phyloP scores from a whole-genome alignment of 2,113 vertebrate species.

The Chelonoidis abingdonii region DNA sequence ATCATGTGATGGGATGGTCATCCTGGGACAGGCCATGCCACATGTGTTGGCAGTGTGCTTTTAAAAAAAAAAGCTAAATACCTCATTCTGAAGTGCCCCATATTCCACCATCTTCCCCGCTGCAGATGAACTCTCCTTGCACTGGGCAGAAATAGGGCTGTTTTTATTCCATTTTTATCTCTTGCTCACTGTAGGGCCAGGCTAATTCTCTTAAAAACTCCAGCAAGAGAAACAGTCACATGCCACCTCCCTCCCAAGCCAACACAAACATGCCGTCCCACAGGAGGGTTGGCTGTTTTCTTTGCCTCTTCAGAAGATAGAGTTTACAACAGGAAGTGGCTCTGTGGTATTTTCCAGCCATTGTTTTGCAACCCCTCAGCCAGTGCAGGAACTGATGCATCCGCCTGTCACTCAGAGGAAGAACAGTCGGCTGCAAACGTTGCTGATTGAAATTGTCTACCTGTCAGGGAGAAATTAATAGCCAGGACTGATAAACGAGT shows the following conservation, averaged over 20 bases:
- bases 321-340: not conserved
- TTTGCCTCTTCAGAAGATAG: not conserved
- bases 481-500: not conserved
- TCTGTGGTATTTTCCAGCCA: not conserved
- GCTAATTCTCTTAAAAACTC: not conserved
- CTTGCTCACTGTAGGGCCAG: not conserved
- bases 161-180: not conserved
- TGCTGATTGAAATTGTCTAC: not conserved
- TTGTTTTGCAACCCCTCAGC: not conserved
- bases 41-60: not conserved
- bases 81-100: not conserved
- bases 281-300: not conserved
- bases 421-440: not conserved
- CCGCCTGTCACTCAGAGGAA: not conserved
- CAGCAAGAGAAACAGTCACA: not conserved
- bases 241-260: not conserved
- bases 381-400: not conserved
- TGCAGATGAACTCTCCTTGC: not conserved
- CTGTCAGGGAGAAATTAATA: not conserved
- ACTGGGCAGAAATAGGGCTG: not conserved
- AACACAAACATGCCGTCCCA: not conserved
- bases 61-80: constrained; percentile 2
- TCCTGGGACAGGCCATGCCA: too few relatives aligned
- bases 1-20: not conserved
- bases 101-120: not conserved